Percentiles rank a stretch among this genome's conserved stretches.
Evolutionary conservation across 2,113 vertebrate genomes (phyloP).

Genomic region (Carlito syrichta): DNA sequence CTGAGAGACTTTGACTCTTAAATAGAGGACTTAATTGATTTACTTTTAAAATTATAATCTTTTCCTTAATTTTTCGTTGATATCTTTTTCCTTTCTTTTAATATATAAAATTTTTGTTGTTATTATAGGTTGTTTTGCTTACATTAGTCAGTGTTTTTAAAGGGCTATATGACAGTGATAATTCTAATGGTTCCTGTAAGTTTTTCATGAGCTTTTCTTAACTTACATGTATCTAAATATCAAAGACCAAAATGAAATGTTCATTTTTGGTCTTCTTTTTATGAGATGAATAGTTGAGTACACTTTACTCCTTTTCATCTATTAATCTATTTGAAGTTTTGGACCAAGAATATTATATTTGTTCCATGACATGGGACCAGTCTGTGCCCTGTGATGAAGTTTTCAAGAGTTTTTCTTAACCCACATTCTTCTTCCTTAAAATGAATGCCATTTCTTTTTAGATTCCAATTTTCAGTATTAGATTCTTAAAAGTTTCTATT

Average conservation of each 20-base stretch:
- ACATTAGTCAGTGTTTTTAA: constrained; percentile 11
- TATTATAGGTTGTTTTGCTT: background rate
- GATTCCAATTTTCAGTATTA: background rate
- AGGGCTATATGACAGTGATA: background rate
- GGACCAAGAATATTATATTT: constrained; percentile 17
- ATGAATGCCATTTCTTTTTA: background rate
- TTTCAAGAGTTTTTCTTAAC: background rate
- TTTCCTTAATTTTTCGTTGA: background rate
- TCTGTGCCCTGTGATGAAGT: background rate
- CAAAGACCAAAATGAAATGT: constrained; percentile 32
- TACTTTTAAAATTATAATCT: background rate
- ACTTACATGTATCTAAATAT: constrained; percentile 31
- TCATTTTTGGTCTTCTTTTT: background rate
- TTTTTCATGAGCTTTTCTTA: background rate
- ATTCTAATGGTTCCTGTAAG: background rate
- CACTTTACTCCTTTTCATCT: background rate
- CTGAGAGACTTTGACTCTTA: constrained; percentile 20
- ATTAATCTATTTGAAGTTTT: constrained; percentile 47
- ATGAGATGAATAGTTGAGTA: background rate
- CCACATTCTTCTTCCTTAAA: background rate
- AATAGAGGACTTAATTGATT: background rate
- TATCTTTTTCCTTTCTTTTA: background rate
- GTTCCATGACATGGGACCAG: background rate
- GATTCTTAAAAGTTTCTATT: background rate
- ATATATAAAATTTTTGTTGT: background rate